A percentile compares a stretch with the other conserved stretches of the same genome.
phyloP scores from a whole-genome alignment of 2,888 invertebrate genomes.

The Elysia crispata region DNA sequence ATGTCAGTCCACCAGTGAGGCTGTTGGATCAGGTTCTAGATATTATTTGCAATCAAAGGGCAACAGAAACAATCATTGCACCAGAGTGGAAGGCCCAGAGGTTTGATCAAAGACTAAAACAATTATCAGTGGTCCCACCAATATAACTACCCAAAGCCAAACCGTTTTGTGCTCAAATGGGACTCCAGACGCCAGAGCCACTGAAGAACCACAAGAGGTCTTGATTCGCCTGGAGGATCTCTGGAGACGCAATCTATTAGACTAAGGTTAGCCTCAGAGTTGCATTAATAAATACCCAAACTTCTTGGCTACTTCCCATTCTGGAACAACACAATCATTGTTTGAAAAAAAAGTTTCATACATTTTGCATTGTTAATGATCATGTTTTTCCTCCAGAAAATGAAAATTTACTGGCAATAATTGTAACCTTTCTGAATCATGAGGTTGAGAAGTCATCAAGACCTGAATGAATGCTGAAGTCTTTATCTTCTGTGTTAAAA shows the following conservation, averaged over 20 bases:
- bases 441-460: too few relatives aligned
- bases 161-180: neutral
- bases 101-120: neutral
- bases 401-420: too few relatives aligned
- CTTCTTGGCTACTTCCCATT: neutral
- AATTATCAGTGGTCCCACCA: too few relatives aligned
- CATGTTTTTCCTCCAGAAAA: too few relatives aligned
- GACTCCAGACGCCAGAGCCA: neutral
- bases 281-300: neutral
- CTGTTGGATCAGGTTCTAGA: too few relatives aligned
- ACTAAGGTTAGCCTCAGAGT: neutral
- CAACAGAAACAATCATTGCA: neutral
- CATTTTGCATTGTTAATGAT: too few relatives aligned
- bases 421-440: too few relatives aligned
- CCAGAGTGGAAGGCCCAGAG: neutral
- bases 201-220: neutral
- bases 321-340: too few relatives aligned
- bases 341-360: too few relatives aligned
- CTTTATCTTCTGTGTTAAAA: neutral
- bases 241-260: neutral
- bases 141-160: neutral
- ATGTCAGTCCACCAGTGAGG: too few relatives aligned
- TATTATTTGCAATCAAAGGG: neutral
- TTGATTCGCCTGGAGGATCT: too few relatives aligned
- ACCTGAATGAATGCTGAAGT: neutral